These are phyloP conservation scores for Zaprionus taronus DNA, from an alignment of 1,140 invertebrate genomes.

Conservation along the genomic window DNA sequence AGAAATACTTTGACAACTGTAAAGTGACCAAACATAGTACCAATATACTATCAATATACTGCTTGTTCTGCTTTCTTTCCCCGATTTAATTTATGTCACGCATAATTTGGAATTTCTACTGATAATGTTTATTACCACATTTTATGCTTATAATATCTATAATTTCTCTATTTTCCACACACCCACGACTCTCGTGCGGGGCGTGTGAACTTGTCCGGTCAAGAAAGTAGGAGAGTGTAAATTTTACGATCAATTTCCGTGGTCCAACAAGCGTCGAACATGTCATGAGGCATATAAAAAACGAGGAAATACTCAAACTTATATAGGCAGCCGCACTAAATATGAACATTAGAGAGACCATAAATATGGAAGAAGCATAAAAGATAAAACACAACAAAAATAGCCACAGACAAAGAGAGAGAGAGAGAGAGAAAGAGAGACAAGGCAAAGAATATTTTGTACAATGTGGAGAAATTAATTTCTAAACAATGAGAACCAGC, in stretches of 20 bases:
- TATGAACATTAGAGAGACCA: constrained; percentile 77
- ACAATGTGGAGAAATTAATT: constrained; percentile 66
- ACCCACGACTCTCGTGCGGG: neutral
- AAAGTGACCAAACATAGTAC: too few relatives aligned
- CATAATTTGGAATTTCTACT: neutral
- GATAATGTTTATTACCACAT: constrained; percentile 14
- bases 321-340: constrained; percentile 68
- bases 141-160: constrained; percentile 16
- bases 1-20: too few relatives aligned
- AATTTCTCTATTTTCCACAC: constrained; percentile 16
- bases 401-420: constrained; percentile 42
- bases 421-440: neutral
- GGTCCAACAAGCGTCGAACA: constrained; percentile 48
- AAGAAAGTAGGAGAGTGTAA: constrained; percentile 30
- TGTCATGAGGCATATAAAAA: constrained; percentile 31
- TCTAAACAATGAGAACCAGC: constrained; percentile 67
- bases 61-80: neutral
- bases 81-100: neutral
- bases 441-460: constrained; percentile 23
- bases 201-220: constrained; percentile 64
- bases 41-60: too few relatives aligned
- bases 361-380: constrained; percentile 74
- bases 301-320: constrained; percentile 46
- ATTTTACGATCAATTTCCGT: constrained; percentile 77
- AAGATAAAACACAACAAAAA: constrained; percentile 68